phyloP scores from a whole-genome alignment of 2,888 invertebrate species.

The Cataglyphis albicans region DNA sequence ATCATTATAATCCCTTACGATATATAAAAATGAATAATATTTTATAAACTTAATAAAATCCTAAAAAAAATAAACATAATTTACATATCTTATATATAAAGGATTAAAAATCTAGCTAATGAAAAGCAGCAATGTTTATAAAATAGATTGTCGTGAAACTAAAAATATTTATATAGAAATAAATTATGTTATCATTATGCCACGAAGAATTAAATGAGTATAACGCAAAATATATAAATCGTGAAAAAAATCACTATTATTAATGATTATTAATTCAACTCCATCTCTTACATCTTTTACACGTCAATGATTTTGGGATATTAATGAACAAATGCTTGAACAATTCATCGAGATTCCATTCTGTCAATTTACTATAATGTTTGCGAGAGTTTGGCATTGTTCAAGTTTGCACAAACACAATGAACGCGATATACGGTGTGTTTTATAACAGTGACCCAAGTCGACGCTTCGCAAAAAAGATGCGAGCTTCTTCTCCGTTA shows the following conservation, averaged over 20 bases:
- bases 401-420: not conserved
- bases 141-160: not conserved
- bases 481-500: not conserved
- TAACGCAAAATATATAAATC: not conserved
- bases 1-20: not conserved
- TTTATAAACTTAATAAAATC: not conserved
- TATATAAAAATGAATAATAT: not conserved
- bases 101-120: not conserved
- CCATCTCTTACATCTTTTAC: not conserved
- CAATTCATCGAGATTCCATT: not conserved
- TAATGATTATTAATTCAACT: not conserved
- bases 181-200: not conserved
- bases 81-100: not conserved
- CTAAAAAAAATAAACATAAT: not conserved
- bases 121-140: not conserved
- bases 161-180: not conserved
- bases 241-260: not conserved
- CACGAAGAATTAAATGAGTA: not conserved
- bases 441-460: not conserved
- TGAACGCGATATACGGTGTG: not conserved
- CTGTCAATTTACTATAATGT: not conserved
- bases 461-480: not conserved
- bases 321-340: slow-evolving; percentile 1
- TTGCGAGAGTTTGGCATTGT: not conserved
- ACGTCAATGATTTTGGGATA: not conserved